Percentiles rank a stretch among this genome's conserved stretches.
phyloP scores from a whole-genome alignment of 92 coral and sea anemone genomes.

The Muricea muricata region DNA sequence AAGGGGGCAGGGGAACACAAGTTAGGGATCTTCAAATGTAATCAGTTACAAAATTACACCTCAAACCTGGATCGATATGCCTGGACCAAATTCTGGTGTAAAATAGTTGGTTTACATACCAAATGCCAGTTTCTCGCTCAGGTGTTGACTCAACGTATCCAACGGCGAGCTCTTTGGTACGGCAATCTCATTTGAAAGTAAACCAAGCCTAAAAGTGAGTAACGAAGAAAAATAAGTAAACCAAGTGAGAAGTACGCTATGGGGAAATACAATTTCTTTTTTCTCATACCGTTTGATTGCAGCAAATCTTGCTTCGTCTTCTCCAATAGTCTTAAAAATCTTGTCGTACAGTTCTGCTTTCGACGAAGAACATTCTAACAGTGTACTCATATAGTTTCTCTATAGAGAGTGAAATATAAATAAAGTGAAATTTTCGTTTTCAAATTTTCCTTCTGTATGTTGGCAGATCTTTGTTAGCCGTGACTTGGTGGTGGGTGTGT shows the following conservation, averaged over 20 bases:
- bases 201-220: slow-evolving; percentile 76
- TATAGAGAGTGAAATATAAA: background rate
- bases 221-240: too few species aligned
- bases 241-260: too few species aligned
- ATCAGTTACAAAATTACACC: too few species aligned
- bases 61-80: too few species aligned
- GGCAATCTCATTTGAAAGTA: slow-evolving; percentile 84
- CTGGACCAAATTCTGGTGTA: too few species aligned
- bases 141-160: slow-evolving; percentile 75
- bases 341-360: slow-evolving; percentile 49
- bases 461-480: too few species aligned
- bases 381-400: slow-evolving; percentile 16
- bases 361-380: slow-evolving; percentile 22
- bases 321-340: slow-evolving; percentile 73
- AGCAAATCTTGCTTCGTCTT: slow-evolving; percentile 63
- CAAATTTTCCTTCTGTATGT: too few species aligned
- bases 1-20: too few species aligned
- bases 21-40: too few species aligned
- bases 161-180: slow-evolving; percentile 80
- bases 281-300: slow-evolving; percentile 83
- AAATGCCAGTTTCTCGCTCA: slow-evolving; percentile 78
- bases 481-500: too few species aligned
- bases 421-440: background rate
- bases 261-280: too few species aligned
- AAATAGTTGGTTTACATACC: slow-evolving; percentile 32